Evolutionary conservation across 2,888 invertebrate genomes (phyloP).

Genomic region (Metalampra italica): DNA sequence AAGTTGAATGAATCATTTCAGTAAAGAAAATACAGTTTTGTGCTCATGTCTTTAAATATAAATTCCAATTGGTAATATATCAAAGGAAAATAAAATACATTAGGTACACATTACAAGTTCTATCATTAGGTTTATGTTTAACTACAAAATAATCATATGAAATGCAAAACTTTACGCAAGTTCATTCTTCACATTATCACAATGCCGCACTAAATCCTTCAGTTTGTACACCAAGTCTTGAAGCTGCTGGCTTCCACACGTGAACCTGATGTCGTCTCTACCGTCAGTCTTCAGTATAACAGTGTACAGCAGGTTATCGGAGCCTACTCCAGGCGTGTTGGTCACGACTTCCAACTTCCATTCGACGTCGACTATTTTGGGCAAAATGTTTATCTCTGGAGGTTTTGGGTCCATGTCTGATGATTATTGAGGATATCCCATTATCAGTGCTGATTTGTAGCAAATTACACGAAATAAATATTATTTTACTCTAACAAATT

Average conservation of each 20-base stretch:
- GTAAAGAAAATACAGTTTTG: too few species aligned
- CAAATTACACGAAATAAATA: too few species aligned
- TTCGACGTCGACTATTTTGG: conserved; percentile 77
- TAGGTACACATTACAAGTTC: too few species aligned
- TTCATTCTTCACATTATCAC: conserved; percentile 73
- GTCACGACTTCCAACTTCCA: conserved; percentile 80
- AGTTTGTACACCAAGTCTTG: conserved; percentile 83
- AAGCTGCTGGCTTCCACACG: conserved; percentile 80
- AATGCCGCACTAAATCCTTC: conserved; percentile 81
- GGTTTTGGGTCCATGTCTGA: conserved; percentile 28
- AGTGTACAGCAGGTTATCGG: conserved; percentile 65
- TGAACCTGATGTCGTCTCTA: conserved; percentile 75
- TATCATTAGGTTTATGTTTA: too few species aligned
- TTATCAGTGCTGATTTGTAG: background rate
- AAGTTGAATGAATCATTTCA: too few species aligned
- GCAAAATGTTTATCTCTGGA: conserved; percentile 45
- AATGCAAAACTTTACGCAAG: conserved; percentile 27
- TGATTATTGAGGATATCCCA: background rate
- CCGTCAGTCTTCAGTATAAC: conserved; percentile 59
- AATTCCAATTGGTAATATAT: too few species aligned
- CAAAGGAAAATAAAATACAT: too few species aligned
- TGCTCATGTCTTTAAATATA: too few species aligned
- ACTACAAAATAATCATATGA: too few species aligned
- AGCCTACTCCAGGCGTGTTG: conserved; percentile 56
- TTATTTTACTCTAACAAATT: too few species aligned